Evolutionary conservation across 2,113 vertebrate species (phyloP), one percentile per base, ranked within the genome.

Genomic region (Malurus cyaneus): DNA sequence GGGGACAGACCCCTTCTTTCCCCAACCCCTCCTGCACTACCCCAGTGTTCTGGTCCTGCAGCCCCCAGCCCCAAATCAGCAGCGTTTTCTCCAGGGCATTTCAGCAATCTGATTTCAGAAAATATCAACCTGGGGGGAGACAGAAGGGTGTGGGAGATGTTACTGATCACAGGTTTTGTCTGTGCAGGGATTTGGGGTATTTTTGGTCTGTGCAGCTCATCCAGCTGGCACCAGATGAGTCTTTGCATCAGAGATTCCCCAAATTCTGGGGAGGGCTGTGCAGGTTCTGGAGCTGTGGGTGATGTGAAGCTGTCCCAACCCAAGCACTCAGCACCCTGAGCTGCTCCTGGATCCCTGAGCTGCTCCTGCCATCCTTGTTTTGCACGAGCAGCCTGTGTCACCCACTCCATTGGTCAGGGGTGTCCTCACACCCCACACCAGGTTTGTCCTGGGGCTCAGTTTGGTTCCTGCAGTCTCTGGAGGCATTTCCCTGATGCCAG

Each of bases 1-100:
- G 36, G 47, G 59, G 67, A 24, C 49, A 69, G 90, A 70, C 1
- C 50, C 54, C 7, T 4, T 1, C 36, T 26, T 54, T 59, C 2
- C 0, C 59, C 59, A 77, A 0, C 17, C 3, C 6, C 34, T 66
- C 29, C 1, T 46, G 53, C 39, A 7, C 50, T 57, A 5, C 15
- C 39, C 0, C 0, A 53, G 14, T 0, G 3, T 7, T 56, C 60
- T 73, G 83, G 18, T 15, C 29, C 54, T 50, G 14, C 52, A 12
- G 18, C 31, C 7, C 41, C 50, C 64, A 46, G 11, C 71, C 70
- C 23, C 4, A 74, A 29, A 74, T 18, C 14, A 60, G 20, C 56
- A 41, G 36, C 0, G 0, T 50, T 77, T 53, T 76, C 56, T 70
- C 56, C 0, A 2, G 20, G 31, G 26, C 34, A 31, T 25, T 42